Conservation (phyloP, 2,113 vertebrate genomes). For the Nannobrachium achirus region DNA sequence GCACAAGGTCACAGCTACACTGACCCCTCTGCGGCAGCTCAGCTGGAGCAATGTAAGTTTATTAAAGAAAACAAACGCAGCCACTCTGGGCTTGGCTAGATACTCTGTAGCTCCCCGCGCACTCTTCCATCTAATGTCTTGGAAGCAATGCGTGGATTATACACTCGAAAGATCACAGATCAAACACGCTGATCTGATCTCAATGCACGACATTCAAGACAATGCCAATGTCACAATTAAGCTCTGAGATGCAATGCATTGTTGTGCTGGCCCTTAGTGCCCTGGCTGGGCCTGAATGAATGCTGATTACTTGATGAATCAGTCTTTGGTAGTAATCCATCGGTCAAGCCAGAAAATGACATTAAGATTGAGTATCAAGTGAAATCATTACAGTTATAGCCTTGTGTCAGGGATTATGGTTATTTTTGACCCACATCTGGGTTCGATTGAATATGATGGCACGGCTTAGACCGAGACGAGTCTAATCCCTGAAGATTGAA, state of each 20-base stretch:
- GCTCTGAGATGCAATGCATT: neutral
- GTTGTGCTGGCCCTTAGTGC: neutral
- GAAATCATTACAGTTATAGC: conserved; percentile 54
- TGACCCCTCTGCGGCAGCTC: conserved; percentile 66
- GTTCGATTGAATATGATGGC: conserved; percentile 72
- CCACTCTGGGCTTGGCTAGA: conserved; percentile 55
- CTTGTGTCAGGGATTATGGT: conserved; percentile 50
- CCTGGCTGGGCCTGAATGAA: neutral
- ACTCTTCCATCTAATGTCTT: conserved; percentile 47
- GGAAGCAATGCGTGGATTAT: conserved; percentile 17
- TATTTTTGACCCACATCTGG: conserved; percentile 70
- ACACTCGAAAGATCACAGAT: neutral
- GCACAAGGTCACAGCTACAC: conserved; percentile 56
- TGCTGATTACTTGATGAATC: conserved; percentile 13
- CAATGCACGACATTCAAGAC: conserved; percentile 7
- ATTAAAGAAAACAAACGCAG: conserved; percentile 83
- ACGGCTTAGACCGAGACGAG: conserved; percentile 70
- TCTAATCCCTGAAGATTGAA: conserved; percentile 70
- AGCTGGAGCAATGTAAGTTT: conserved; percentile 79
- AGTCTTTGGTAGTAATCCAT: neutral
- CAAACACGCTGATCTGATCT: conserved; percentile 31
- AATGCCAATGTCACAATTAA: conserved; percentile 14
- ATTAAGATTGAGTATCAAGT: conserved; percentile 43
- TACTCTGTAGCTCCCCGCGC: conserved; percentile 41
- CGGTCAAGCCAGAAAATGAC: conserved; percentile 24